These are phyloP conservation scores for Caretta caretta DNA, from an alignment of 2,113 vertebrate genomes.

Conservation along the genomic window DNA sequence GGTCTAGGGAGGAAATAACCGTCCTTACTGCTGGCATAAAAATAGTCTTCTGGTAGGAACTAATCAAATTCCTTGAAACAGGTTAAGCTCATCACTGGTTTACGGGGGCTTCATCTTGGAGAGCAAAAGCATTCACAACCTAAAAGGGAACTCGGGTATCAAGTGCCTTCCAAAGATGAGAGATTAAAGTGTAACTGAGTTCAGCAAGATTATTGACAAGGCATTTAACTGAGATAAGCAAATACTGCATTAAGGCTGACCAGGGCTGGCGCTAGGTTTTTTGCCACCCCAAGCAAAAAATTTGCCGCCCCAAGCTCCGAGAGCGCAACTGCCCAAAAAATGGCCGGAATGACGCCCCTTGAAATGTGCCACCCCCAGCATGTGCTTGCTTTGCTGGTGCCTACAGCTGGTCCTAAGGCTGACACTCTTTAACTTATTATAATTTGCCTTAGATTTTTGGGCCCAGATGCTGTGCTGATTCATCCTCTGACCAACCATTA, in stretches of 20 bases:
- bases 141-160: not conserved
- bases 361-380: too few relatives aligned
- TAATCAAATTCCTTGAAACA: not conserved
- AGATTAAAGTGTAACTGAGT: not conserved
- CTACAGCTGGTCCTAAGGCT: not conserved
- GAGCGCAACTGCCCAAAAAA: too few relatives aligned
- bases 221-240: rapidly evolving
- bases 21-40: not conserved
- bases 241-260: not conserved
- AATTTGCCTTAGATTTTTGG: too few relatives aligned
- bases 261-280: too few relatives aligned
- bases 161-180: not conserved
- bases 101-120: not conserved
- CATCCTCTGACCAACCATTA: not conserved
- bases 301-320: too few relatives aligned
- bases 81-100: not conserved
- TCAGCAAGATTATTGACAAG: not conserved
- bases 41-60: not conserved
- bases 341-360: too few relatives aligned
- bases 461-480: not conserved
- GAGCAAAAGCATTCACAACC: not conserved
- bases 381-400: too few relatives aligned
- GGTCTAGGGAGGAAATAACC: not conserved
- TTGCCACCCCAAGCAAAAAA: too few relatives aligned
- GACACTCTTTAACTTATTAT: not conserved